Conservation (phyloP, 2,888 invertebrate species). For the Zeuzera pyrina region DNA sequence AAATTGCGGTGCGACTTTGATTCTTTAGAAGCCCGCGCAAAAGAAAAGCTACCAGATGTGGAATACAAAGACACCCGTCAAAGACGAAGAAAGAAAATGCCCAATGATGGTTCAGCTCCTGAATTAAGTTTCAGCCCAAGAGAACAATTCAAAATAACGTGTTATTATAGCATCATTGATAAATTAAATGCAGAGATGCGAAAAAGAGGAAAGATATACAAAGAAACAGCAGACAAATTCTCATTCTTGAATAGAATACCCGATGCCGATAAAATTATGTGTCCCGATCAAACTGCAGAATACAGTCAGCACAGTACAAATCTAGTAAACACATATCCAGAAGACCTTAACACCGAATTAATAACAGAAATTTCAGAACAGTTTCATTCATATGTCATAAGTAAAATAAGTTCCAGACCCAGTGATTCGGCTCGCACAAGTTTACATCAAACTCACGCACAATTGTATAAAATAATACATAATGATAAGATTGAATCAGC, state of each 20-base stretch:
- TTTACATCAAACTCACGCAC: constrained; percentile 6
- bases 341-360: constrained; percentile 6
- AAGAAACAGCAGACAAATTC: too few relatives aligned
- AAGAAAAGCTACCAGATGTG: neutral
- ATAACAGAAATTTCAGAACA: too few relatives aligned
- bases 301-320: too few relatives aligned
- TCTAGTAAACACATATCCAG: constrained; percentile 2
- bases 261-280: too few relatives aligned
- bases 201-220: constrained; percentile 10
- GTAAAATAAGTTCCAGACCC: constrained; percentile 5
- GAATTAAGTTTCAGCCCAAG: too few relatives aligned
- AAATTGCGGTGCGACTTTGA: neutral
- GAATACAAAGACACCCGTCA: neutral
- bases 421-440: too few relatives aligned
- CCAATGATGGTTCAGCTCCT: neutral
- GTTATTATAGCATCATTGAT: neutral
- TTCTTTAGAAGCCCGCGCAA: neutral
- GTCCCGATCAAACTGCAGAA: too few relatives aligned
- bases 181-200: constrained; percentile 7
- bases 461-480: constrained; percentile 7
- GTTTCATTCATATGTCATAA: constrained; percentile 7
- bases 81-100: neutral
- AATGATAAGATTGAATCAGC: constrained; percentile 7
- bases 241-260: too few relatives aligned
- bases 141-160: neutral